phyloP scores from a whole-genome alignment of 2,797 vertebrate genomes.

The Parotocinclus haroldoi region DNA sequence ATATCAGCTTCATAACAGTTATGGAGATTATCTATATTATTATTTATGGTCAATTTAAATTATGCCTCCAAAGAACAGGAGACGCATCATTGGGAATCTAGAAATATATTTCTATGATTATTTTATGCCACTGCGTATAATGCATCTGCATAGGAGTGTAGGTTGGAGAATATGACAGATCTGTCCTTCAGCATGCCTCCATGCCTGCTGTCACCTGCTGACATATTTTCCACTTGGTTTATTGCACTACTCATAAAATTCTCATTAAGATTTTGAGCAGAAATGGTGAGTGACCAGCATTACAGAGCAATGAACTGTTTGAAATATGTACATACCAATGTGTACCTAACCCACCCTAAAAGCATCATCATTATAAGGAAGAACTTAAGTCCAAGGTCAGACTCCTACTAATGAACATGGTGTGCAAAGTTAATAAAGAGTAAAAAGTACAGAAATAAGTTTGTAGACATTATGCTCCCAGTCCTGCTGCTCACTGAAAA shows the following conservation, averaged over 20 bases:
- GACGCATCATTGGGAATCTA: constrained; percentile 39
- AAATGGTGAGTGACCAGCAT: constrained; percentile 24
- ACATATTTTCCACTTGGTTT: constrained; percentile 49
- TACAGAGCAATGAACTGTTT: not conserved
- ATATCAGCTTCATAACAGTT: no score
- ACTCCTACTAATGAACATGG: not conserved
- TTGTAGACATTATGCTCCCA: no score
- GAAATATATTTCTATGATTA: constrained; percentile 51
- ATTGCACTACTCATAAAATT: constrained; percentile 43
- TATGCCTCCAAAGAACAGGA: constrained; percentile 36
- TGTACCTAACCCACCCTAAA: constrained; percentile 8
- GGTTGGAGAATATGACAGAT: constrained; percentile 39
- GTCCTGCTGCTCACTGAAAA: no score
- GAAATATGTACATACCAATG: not conserved
- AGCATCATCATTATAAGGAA: constrained; percentile 14
- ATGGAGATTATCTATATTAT: constrained; percentile 33
- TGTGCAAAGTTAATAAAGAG: no score
- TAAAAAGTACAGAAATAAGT: no score
- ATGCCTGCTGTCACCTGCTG: constrained; percentile 43
- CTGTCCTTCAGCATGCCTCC: constrained; percentile 42
- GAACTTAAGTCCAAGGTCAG: not conserved
- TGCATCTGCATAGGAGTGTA: constrained; percentile 53
- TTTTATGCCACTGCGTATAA: constrained; percentile 47
- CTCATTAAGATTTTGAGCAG: constrained; percentile 39
- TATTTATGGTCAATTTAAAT: constrained; percentile 53